Percentiles rank a stretch among this genome's conserved stretches.
These are phyloP conservation scores for Meandrusa payeni DNA, from an alignment of 2,888 invertebrate genomes.

Conservation along the genomic window DNA sequence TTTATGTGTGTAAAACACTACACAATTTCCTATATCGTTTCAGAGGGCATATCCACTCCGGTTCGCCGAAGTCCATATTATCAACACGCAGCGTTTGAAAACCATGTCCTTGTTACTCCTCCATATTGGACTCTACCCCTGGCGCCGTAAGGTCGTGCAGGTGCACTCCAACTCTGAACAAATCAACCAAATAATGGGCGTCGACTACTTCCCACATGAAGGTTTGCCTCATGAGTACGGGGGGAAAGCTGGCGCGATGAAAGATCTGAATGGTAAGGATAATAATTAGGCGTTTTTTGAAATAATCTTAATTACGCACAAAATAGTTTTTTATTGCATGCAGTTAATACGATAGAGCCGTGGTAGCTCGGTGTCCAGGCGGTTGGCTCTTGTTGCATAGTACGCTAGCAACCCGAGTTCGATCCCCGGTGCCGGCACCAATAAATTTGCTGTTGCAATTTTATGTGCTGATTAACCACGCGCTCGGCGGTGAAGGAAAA, in stretches of 20 bases:
- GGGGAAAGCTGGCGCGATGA: constrained; percentile 87
- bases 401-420: too few species aligned
- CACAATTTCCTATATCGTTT: too few species aligned
- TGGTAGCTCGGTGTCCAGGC: too few species aligned
- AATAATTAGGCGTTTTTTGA: not conserved
- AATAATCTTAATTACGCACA: too few species aligned
- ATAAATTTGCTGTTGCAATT: too few species aligned
- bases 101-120: constrained; percentile 83
- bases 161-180: constrained; percentile 54
- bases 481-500: too few species aligned
- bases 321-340: too few species aligned
- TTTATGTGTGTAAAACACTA: too few species aligned
- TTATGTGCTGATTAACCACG: too few species aligned
- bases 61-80: constrained; percentile 90
- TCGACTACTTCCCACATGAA: constrained; percentile 86
- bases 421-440: too few species aligned
- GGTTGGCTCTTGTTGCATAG: too few species aligned
- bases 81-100: constrained; percentile 87
- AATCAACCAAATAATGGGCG: constrained; percentile 53
- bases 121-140: constrained; percentile 66
- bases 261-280: constrained; percentile 83
- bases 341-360: too few species aligned
- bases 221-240: constrained; percentile 91
- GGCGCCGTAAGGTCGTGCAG: constrained; percentile 64
- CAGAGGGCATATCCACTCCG: constrained; percentile 91